Evolutionary conservation across 2,797 vertebrate species (phyloP).

Genomic region (Momotus momota): DNA sequence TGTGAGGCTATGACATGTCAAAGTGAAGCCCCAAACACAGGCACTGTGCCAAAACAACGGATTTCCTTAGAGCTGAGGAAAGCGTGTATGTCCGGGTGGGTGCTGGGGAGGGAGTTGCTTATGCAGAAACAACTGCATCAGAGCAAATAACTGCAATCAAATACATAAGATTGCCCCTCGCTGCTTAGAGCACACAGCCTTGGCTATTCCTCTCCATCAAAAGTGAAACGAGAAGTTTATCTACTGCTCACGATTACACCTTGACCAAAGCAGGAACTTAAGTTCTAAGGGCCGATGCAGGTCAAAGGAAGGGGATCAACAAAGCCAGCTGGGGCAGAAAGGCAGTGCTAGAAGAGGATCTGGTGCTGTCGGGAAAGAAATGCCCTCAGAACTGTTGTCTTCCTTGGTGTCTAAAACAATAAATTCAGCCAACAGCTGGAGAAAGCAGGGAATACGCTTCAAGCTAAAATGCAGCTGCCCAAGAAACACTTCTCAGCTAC

Average conservation of each 20-base stretch:
- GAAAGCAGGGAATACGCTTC: neutral
- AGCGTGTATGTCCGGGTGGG: neutral
- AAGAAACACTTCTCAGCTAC: neutral
- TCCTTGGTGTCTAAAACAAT: neutral
- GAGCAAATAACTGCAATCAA: neutral
- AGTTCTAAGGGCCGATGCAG: neutral
- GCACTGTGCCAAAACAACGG: constrained; percentile 39
- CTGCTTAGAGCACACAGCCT: neutral
- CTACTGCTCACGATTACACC: neutral
- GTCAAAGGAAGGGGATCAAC: neutral
- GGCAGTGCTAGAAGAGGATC: neutral
- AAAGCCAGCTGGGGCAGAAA: neutral
- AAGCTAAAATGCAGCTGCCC: neutral
- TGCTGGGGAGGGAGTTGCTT: neutral
- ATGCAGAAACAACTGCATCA: neutral
- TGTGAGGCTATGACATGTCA: constrained; percentile 72
- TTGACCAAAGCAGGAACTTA: neutral
- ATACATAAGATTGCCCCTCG: too few species aligned
- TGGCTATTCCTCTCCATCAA: neutral
- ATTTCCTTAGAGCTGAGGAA: neutral
- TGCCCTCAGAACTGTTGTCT: neutral
- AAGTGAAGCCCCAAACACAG: constrained; percentile 56
- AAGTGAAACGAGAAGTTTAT: neutral
- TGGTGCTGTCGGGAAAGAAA: neutral
- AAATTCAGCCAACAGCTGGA: neutral